phyloP scores from a whole-genome alignment of 2,113 vertebrate species.

The Cyprichromis sp. region DNA sequence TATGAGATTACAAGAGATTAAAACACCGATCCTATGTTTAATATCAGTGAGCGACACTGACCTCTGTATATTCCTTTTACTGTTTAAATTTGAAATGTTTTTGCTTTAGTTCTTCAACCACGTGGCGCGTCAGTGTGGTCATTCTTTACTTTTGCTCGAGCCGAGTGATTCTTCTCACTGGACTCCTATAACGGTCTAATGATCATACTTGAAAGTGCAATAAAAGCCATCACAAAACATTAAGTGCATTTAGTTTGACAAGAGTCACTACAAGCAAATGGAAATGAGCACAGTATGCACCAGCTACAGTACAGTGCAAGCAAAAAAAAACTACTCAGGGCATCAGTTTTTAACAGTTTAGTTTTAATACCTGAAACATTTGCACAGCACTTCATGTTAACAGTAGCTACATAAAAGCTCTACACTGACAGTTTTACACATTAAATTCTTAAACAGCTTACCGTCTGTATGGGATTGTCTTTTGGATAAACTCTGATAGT shows the following conservation, averaged over 20 bases:
- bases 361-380: not conserved
- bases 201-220: not conserved
- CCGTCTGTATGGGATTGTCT: not conserved
- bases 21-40: not conserved
- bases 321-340: not conserved
- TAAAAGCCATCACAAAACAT: not conserved
- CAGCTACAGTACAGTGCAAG: not conserved
- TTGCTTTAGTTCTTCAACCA: not conserved
- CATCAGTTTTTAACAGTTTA: not conserved
- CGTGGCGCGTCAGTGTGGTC: rapidly evolving
- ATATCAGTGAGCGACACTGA: not conserved
- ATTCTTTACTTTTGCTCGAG: not conserved
- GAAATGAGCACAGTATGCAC: not conserved
- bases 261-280: not conserved
- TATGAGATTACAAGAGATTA: not conserved
- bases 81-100: not conserved
- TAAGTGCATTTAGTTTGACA: not conserved
- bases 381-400: not conserved
- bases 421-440: not conserved
- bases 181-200: not conserved
- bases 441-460: not conserved
- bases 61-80: not conserved
- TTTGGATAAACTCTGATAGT: not conserved
- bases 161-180: not conserved
- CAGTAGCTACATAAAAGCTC: not conserved